Evolutionary conservation across 2,797 vertebrate species (phyloP).

Genomic region (Chloroceryle amazona): DNA sequence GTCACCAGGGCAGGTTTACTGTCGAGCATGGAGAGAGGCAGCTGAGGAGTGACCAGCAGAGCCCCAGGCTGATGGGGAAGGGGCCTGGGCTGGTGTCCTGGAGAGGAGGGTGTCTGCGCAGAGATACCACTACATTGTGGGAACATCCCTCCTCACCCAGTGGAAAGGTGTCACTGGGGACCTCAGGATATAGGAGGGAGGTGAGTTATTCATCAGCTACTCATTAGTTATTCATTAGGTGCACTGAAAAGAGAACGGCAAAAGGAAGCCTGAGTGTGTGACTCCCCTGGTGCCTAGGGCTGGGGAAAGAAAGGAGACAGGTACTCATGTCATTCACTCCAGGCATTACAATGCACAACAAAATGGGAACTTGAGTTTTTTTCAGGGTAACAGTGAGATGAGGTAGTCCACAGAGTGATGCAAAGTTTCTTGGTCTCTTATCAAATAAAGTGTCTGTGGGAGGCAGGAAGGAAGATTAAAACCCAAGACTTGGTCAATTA

Average conservation of each 20-base stretch:
- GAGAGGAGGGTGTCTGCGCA: neutral
- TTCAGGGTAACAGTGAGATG: neutral
- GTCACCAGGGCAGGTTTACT: neutral
- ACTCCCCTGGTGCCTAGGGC: fast-evolving
- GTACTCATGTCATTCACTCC: fast-evolving
- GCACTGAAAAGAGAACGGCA: neutral
- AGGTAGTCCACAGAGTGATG: neutral
- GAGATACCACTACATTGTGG: fast-evolving
- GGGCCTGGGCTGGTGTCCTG: neutral
- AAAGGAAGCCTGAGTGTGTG: neutral
- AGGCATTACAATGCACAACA: neutral
- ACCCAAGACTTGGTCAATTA: neutral
- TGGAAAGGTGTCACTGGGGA: neutral
- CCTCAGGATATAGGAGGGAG: neutral
- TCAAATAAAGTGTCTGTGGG: neutral
- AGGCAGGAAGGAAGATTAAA: neutral
- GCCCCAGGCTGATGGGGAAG: neutral
- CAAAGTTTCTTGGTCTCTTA: neutral
- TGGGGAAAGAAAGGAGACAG: neutral
- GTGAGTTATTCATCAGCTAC: neutral
- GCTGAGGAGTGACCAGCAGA: neutral
- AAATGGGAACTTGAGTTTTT: neutral
- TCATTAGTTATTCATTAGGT: neutral
- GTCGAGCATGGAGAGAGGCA: fast-evolving
- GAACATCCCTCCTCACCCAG: neutral